phyloP scores from a whole-genome alignment of 2,113 vertebrate species.

The Ailuropoda melanoleuca region DNA sequence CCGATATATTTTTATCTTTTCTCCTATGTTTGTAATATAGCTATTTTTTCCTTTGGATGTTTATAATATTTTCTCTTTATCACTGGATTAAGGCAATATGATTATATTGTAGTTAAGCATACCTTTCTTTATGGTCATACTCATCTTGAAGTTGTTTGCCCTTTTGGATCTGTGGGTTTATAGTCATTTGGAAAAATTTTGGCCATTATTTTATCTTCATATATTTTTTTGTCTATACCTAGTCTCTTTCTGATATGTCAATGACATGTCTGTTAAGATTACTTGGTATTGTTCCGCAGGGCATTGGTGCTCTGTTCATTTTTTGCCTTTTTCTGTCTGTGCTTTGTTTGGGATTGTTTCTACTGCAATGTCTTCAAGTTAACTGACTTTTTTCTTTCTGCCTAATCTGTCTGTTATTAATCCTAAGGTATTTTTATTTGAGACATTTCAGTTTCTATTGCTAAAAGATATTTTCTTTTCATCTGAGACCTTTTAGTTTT shows the following conservation, averaged over 20 bases:
- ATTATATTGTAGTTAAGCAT: background rate
- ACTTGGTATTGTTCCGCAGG: background rate
- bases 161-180: background rate
- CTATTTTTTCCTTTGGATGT: background rate
- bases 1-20: background rate
- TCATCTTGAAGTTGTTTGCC: background rate
- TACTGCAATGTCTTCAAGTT: background rate
- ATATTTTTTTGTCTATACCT: background rate
- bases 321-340: background rate
- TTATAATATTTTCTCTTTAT: background rate
- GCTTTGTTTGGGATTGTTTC: background rate
- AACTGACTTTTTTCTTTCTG: background rate
- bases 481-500: slow-evolving; percentile 7
- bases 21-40: background rate
- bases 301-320: background rate
- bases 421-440: background rate
- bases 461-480: background rate
- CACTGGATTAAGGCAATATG: background rate
- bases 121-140: background rate
- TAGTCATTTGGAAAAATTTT: background rate
- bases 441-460: background rate
- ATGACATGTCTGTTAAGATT: background rate
- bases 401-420: background rate
- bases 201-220: background rate
- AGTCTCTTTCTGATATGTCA: background rate